These are phyloP conservation scores for Acridotheres tristis DNA, from an alignment of 2,797 vertebrate species.

Conservation along the genomic window DNA sequence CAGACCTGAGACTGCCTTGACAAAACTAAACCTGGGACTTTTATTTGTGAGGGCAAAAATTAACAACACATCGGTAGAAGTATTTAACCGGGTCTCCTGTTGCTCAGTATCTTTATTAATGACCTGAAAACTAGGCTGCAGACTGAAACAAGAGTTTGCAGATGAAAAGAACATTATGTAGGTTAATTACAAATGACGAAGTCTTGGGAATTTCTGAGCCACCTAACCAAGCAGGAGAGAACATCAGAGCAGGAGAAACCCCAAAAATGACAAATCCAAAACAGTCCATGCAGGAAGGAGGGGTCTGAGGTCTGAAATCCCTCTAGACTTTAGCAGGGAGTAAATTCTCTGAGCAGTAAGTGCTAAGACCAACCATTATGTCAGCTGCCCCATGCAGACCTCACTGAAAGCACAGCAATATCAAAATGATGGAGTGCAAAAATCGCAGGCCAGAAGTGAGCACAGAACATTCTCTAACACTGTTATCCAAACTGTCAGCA, in stretches of 20 bases:
- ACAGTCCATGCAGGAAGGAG: background rate
- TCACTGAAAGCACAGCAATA: background rate
- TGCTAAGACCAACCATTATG: background rate
- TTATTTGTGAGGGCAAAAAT: background rate
- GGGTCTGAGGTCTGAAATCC: background rate
- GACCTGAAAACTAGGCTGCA: conserved; percentile 22
- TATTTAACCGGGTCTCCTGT: conserved; percentile 1
- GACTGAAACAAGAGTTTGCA: background rate
- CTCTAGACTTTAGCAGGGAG: background rate
- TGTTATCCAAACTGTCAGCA: background rate
- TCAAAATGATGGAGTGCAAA: background rate
- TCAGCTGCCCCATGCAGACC: background rate
- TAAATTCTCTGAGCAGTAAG: background rate
- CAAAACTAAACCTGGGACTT: background rate
- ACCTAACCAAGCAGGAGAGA: background rate
- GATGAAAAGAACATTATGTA: conserved; percentile 41
- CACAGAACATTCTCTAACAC: background rate
- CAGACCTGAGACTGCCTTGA: background rate
- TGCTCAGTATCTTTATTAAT: conserved; percentile 34
- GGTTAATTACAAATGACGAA: conserved; percentile 13
- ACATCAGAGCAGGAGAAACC: background rate
- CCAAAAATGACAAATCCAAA: background rate
- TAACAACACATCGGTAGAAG: background rate
- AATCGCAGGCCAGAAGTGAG: conserved; percentile 9
- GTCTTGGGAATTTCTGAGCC: conserved; percentile 22